Evolutionary conservation across 2,888 invertebrate species (phyloP).

Genomic region (Actias luna): DNA sequence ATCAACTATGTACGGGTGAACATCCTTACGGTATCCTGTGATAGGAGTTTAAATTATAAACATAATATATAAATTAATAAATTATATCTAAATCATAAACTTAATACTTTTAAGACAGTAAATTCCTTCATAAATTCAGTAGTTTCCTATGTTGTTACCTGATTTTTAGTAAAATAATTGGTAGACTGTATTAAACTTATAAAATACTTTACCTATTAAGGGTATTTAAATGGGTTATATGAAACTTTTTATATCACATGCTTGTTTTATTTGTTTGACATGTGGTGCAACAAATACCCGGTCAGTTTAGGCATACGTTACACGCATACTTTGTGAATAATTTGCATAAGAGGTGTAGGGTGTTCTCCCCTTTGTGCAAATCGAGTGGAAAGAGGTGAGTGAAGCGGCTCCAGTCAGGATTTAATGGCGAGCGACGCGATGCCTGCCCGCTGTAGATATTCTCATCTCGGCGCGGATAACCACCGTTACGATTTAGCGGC

Average conservation of each 20-base stretch:
- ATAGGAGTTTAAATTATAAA: too few relatives aligned
- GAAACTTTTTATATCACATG: slow-evolving; percentile 43
- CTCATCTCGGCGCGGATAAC: slow-evolving; percentile 52
- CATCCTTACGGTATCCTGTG: too few relatives aligned
- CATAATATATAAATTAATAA: too few relatives aligned
- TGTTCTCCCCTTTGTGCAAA: slow-evolving; percentile 18
- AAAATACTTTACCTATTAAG: too few relatives aligned
- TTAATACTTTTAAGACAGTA: too few relatives aligned
- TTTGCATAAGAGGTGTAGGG: slow-evolving; percentile 53
- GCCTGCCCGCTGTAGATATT: slow-evolving; percentile 56
- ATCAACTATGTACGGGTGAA: too few relatives aligned
- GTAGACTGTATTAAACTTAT: too few relatives aligned
- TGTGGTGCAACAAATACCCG: slow-evolving; percentile 38
- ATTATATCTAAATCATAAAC: too few relatives aligned
- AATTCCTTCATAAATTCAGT: too few relatives aligned
- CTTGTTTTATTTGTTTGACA: neutral
- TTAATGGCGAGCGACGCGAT: slow-evolving; percentile 47
- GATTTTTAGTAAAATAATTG: too few relatives aligned
- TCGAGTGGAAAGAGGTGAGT: slow-evolving; percentile 23
- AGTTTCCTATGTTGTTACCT: too few relatives aligned
- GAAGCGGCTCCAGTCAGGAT: slow-evolving; percentile 38
- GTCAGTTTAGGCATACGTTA: slow-evolving; percentile 57
- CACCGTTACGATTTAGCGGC: slow-evolving; percentile 52
- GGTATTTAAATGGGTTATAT: slow-evolving; percentile 21
- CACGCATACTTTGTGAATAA: slow-evolving; percentile 66